phyloP scores from a whole-genome alignment of 2,113 vertebrate species.

The Gallinago paraguaiae region DNA sequence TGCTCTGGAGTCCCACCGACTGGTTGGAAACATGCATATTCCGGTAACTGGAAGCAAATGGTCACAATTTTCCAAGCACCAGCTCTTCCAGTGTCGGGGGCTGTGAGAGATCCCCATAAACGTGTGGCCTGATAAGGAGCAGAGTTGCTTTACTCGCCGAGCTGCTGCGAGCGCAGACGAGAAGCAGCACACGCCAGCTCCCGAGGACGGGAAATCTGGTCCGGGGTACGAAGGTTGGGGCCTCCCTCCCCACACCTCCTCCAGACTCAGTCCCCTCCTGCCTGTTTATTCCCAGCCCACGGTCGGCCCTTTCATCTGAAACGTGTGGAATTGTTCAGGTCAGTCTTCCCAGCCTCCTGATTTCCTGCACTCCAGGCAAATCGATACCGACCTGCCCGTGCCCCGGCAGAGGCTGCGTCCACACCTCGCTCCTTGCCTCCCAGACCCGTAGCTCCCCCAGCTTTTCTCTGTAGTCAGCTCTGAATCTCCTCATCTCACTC shows the following conservation, averaged over 20 bases:
- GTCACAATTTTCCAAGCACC: background rate
- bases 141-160: background rate
- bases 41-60: background rate
- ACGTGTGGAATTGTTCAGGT: background rate
- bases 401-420: background rate
- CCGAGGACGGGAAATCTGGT: background rate
- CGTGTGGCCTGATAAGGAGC: background rate
- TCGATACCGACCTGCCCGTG: background rate
- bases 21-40: background rate
- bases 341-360: background rate
- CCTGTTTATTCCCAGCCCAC: background rate
- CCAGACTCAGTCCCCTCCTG: background rate
- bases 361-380: background rate
- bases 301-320: background rate
- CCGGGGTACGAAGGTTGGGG: background rate
- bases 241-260: background rate
- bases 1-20: accelerated
- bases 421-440: background rate
- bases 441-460: background rate
- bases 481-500: background rate
- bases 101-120: background rate
- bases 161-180: background rate
- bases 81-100: background rate
- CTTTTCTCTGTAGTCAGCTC: background rate
- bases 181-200: background rate